phyloP scores from a whole-genome alignment of 37 sponge, comb jelly and placozoan species.

The Halichondria panicea region DNA sequence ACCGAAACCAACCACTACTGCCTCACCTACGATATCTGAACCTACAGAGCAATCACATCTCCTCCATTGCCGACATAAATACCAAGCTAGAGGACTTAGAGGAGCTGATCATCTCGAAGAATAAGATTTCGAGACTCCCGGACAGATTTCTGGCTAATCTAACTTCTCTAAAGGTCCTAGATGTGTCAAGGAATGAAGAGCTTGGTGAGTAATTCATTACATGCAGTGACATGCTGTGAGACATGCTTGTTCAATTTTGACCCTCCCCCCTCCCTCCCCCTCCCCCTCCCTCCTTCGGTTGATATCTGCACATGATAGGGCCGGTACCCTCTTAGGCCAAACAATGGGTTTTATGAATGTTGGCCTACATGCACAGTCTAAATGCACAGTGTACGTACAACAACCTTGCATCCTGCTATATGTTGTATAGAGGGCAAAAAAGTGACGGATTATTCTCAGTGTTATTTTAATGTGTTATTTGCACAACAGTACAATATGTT shows the following conservation, averaged over 20 bases:
- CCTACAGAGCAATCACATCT: slow-evolving; percentile 57
- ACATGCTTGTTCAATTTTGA: no score
- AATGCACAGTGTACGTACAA: no score
- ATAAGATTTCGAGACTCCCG: slow-evolving; percentile 38
- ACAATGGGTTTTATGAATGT: no score
- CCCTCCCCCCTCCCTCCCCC: not conserved
- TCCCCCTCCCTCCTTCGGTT: not conserved
- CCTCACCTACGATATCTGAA: slow-evolving; percentile 19
- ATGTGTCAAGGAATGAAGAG: slow-evolving; percentile 60
- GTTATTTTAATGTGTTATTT: not conserved
- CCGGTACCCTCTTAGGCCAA: no score
- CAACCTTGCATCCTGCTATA: not conserved
- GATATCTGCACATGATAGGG: no score
- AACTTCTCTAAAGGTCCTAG: slow-evolving; percentile 38
- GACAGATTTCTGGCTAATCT: slow-evolving; percentile 33
- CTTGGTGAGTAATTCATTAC: slow-evolving; percentile 38
- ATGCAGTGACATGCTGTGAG: no score
- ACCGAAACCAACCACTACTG: slow-evolving; percentile 1
- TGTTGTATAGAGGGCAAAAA: not conserved
- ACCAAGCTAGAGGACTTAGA: slow-evolving; percentile 27
- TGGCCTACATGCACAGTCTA: no score
- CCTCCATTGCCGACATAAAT: slow-evolving; percentile 12
- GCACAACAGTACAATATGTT: no score
- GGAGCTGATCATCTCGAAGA: slow-evolving; percentile 50
- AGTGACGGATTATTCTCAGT: not conserved